A percentile compares a stretch with the other conserved stretches of the same genome.
These are phyloP conservation scores for Cistogaster globosa DNA, from an alignment of 2,888 invertebrate genomes.

Conservation along the genomic window DNA sequence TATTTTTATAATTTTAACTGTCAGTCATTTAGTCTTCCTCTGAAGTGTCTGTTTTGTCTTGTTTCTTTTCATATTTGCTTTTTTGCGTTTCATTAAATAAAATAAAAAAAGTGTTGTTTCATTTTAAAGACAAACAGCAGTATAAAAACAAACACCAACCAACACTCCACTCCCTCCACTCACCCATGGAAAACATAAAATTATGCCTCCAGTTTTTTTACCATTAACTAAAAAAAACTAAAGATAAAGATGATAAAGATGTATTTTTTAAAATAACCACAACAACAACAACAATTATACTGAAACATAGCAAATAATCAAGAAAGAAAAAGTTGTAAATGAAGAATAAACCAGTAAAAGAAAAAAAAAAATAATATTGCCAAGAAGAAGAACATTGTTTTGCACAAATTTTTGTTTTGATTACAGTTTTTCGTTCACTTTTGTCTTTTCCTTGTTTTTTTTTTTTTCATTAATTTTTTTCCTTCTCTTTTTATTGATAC, in stretches of 20 bases:
- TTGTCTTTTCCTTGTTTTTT: conserved; percentile 49
- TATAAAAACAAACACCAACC: conserved; percentile 31
- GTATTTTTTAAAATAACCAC: conserved; percentile 3
- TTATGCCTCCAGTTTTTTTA: not conserved
- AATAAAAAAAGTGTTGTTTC: not conserved
- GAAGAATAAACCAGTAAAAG: conserved; percentile 47
- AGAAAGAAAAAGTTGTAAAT: conserved; percentile 60
- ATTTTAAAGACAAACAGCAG: conserved; percentile 25
- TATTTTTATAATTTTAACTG: conserved; percentile 18
- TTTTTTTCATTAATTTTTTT: not conserved
- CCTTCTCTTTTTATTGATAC: conserved; percentile 1
- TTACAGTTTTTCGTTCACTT: conserved; percentile 66
- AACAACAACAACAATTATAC: conserved; percentile 27
- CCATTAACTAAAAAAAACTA: not conserved
- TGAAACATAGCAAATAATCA: conserved; percentile 30
- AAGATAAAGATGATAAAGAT: conserved; percentile 22
- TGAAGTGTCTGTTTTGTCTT: conserved; percentile 21
- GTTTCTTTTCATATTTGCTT: not conserved
- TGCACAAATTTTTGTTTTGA: conserved; percentile 71
- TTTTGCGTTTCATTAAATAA: conserved; percentile 20
- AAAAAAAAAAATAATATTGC: conserved; percentile 20
- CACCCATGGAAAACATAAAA: not conserved
- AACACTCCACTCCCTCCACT: not conserved
- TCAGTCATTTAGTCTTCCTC: conserved; percentile 25
- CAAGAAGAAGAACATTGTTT: conserved; percentile 58